phyloP scores from a whole-genome alignment of 1,140 invertebrate genomes.

The Tetragnatha versicolor region DNA sequence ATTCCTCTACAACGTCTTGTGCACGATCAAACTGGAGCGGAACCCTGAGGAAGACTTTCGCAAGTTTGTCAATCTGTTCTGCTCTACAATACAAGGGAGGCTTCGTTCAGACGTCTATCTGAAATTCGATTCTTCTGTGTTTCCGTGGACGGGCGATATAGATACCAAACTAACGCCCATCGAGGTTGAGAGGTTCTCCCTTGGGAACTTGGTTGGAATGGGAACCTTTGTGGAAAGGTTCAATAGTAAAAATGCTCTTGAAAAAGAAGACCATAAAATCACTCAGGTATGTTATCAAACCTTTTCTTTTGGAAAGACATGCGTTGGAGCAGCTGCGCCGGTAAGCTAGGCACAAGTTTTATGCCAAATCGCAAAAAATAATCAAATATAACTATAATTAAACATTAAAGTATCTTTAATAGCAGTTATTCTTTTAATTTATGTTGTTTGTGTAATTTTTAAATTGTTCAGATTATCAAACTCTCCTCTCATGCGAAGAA shows the following conservation, averaged over 20 bases:
- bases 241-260: not conserved
- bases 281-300: too few species aligned
- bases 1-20: constrained; percentile 4
- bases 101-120: not conserved
- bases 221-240: constrained; percentile 39
- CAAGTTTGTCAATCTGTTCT: constrained; percentile 22
- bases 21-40: not conserved
- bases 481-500: too few species aligned
- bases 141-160: not conserved
- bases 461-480: too few species aligned
- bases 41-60: not conserved
- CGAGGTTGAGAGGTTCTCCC: constrained; percentile 13
- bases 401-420: too few species aligned
- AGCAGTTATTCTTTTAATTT: too few species aligned
- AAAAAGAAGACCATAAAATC: constrained; percentile 23
- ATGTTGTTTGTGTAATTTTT: too few species aligned
- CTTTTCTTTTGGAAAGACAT: too few species aligned
- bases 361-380: too few species aligned
- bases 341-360: too few species aligned
- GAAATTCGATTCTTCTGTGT: not conserved
- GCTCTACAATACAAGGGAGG: not conserved
- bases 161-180: not conserved
- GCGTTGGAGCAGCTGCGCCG: too few species aligned
- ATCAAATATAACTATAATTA: too few species aligned
- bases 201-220: constrained; percentile 36